Conservation (phyloP, 2,797 vertebrate genomes). For the Acrossocheilus fasciatus region DNA sequence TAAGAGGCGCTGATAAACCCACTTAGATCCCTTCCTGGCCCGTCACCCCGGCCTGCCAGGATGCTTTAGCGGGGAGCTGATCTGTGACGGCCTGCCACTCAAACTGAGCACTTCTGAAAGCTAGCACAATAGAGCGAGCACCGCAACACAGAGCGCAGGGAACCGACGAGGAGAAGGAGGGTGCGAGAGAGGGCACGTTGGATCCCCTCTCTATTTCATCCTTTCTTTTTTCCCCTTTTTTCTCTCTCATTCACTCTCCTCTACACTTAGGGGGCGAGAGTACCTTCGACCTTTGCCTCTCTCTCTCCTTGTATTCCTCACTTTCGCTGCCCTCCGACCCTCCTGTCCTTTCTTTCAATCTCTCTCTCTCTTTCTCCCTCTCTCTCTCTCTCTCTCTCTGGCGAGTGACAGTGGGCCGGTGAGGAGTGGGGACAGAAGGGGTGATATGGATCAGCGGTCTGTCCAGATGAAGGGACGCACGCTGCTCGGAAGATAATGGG, state of each 20-base stretch:
- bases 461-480: constrained; percentile 71
- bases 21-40: constrained; percentile 99
- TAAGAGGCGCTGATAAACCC: constrained; percentile 99
- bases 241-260: constrained; percentile 5
- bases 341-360: constrained; percentile 47
- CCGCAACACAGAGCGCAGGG: constrained; percentile 80
- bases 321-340: constrained; percentile 52
- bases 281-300: constrained; percentile 42
- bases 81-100: constrained; percentile 99
- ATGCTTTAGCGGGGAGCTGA: constrained; percentile 99
- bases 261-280: constrained; percentile 29
- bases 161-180: constrained; percentile 80
- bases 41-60: constrained; percentile 97
- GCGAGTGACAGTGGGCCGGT: constrained; percentile 62
- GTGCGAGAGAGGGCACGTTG: constrained; percentile 56
- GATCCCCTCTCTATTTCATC: constrained; percentile 44
- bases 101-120: constrained; percentile 98
- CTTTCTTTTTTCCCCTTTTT: constrained; percentile 15
- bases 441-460: constrained; percentile 69
- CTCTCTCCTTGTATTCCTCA: constrained; percentile 34
- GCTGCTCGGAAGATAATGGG: constrained; percentile 48
- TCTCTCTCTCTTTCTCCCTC: not conserved
- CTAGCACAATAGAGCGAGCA: constrained; percentile 97
- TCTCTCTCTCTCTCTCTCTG: constrained; percentile 36
- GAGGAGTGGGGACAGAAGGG: constrained; percentile 76